phyloP scores from a whole-genome alignment of 2,797 vertebrate genomes.

The Danio aesculapii region DNA sequence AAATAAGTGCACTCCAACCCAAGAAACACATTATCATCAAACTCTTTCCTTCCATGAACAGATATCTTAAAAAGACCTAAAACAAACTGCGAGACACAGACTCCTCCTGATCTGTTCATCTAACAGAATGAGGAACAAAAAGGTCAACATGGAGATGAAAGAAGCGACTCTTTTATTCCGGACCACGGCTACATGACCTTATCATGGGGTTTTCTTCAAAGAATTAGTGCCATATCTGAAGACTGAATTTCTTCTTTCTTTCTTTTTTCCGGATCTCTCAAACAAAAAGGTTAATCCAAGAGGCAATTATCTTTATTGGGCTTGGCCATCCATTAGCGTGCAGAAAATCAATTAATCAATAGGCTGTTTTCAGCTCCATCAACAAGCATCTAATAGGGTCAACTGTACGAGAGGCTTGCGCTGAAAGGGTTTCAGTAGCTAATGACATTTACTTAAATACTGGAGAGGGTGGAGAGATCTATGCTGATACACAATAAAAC shows the following conservation, averaged over 20 bases:
- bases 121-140: slow-evolving; percentile 1
- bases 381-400: slow-evolving; percentile 40
- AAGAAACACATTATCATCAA: too few relatives aligned
- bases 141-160: slow-evolving; percentile 21
- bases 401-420: slow-evolving; percentile 30
- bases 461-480: slow-evolving; percentile 14
- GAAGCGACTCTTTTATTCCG: slow-evolving; percentile 15
- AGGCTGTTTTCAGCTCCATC: slow-evolving; percentile 42
- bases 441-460: slow-evolving; percentile 4
- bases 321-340: slow-evolving; percentile 37
- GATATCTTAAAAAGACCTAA: not conserved
- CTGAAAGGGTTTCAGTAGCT: slow-evolving; percentile 24
- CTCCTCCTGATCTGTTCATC: slow-evolving; percentile 30
- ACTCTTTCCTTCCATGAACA: too few relatives aligned
- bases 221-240: slow-evolving; percentile 30
- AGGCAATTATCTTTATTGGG: slow-evolving; percentile 39
- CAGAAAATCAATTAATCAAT: slow-evolving; percentile 44
- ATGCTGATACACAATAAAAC: slow-evolving; percentile 60
- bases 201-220: slow-evolving; percentile 23
- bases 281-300: slow-evolving; percentile 29
- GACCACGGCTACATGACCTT: slow-evolving; percentile 42
- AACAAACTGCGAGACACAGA: not conserved
- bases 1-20: too few relatives aligned
- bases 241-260: not conserved
- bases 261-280: not conserved